Conservation (phyloP, 2,797 vertebrate genomes). For the Threskiornis aethiopicus region DNA sequence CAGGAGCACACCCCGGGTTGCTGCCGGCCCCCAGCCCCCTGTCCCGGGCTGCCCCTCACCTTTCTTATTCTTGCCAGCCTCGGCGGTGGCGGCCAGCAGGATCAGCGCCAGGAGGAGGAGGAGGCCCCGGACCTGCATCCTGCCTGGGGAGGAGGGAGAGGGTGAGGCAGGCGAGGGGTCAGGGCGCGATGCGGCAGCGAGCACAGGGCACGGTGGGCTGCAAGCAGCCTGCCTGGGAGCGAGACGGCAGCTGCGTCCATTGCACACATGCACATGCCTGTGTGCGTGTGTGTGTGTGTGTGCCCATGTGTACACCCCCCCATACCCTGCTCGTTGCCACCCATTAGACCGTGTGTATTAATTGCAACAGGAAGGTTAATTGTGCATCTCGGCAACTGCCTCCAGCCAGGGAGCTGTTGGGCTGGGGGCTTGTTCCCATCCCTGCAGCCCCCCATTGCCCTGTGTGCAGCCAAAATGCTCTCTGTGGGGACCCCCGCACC, state of each 20-base stretch:
- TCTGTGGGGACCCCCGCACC: accelerated
- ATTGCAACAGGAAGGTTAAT: neutral
- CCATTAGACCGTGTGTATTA: neutral
- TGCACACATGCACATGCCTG: accelerated
- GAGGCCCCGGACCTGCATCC: conserved; percentile 83
- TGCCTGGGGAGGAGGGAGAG: conserved; percentile 43
- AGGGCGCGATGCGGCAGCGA: accelerated
- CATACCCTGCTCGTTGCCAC: neutral
- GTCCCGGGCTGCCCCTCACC: conserved; percentile 40
- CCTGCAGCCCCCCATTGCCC: neutral
- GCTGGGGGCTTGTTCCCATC: neutral
- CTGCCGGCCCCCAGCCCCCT: accelerated
- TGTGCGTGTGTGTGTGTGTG: neutral
- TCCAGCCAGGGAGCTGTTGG: neutral
- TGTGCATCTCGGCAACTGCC: neutral
- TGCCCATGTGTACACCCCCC: neutral
- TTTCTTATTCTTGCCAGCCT: conserved; percentile 87
- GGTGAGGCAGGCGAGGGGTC: neutral
- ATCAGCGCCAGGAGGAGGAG: conserved; percentile 79
- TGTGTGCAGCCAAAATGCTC: accelerated
- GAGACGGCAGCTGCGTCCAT: neutral
- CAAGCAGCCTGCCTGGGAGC: neutral
- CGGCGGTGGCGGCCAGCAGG: conserved; percentile 75
- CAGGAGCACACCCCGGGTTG: accelerated
- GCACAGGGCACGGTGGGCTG: neutral